Evolutionary conservation across 2,113 vertebrate species (phyloP).

Genomic region (Pluvianellus socialis): DNA sequence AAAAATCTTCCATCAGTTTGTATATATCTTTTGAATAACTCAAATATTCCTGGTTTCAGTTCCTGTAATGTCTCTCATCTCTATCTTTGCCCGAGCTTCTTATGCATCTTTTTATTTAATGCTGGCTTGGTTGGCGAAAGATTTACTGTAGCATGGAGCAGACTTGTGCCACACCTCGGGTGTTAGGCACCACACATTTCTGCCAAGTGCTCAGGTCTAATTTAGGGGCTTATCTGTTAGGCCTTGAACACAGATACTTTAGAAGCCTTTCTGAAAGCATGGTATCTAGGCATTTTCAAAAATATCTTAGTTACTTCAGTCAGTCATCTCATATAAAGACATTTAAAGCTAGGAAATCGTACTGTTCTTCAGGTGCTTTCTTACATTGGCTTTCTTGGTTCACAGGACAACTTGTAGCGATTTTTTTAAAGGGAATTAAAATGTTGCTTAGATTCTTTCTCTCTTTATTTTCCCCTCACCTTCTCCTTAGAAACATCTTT

Average conservation of each 20-base stretch:
- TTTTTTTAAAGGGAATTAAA: neutral
- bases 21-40: neutral
- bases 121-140: neutral
- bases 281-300: neutral
- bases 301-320: neutral
- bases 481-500: neutral
- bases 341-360: neutral
- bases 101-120: neutral
- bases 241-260: neutral
- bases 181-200: neutral
- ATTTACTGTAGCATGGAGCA: neutral
- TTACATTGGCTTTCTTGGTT: neutral
- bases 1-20: neutral
- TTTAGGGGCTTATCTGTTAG: neutral
- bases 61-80: neutral
- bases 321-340: neutral
- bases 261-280: neutral
- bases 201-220: neutral
- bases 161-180: neutral
- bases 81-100: neutral
- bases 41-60: neutral
- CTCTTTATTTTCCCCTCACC: neutral
- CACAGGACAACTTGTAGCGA: neutral
- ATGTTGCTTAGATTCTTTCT: neutral
- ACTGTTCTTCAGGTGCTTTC: neutral